Evolutionary conservation across 2,888 invertebrate genomes (phyloP).

Genomic region (Xylocampa areola): DNA sequence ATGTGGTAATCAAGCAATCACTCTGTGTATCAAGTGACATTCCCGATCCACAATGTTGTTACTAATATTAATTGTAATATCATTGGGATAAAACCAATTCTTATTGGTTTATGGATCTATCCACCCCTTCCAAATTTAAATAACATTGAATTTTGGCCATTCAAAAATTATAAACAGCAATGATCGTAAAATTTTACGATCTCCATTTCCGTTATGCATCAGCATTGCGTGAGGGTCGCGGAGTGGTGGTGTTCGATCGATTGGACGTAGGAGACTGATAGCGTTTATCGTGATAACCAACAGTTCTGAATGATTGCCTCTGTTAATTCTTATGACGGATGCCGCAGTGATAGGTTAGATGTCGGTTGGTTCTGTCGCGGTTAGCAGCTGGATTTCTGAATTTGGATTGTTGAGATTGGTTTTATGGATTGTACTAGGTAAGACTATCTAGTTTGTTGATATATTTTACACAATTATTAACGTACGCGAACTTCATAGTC

Average conservation of each 20-base stretch:
- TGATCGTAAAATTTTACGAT: constrained; percentile 65
- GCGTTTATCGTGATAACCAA: constrained; percentile 68
- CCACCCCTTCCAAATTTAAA: constrained; percentile 12
- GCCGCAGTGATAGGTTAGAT: constrained; percentile 35
- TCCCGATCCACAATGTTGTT: too few relatives aligned
- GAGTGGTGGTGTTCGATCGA: constrained; percentile 63
- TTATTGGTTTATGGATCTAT: background rate
- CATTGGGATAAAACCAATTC: too few relatives aligned
- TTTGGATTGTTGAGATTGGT: background rate
- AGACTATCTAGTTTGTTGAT: constrained; percentile 5
- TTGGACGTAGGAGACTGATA: constrained; percentile 57
- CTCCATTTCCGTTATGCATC: constrained; percentile 58
- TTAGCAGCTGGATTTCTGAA: background rate
- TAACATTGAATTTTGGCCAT: constrained; percentile 6
- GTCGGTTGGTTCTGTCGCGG: constrained; percentile 22
- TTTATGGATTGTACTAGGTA: constrained; percentile 15
- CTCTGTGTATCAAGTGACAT: too few relatives aligned
- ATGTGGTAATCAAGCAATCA: too few relatives aligned
- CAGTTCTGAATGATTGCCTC: constrained; percentile 54
- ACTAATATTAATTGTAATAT: too few relatives aligned
- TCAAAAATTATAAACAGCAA: constrained; percentile 29
- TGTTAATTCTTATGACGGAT: constrained; percentile 34
- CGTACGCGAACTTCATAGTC: too few relatives aligned
- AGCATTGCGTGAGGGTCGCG: constrained; percentile 67
- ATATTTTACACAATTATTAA: too few relatives aligned